A percentile compares a stretch with the other conserved stretches of the same genome.
phyloP scores from a whole-genome alignment of 2,797 vertebrate species.

The Leptodactylus fallax region DNA sequence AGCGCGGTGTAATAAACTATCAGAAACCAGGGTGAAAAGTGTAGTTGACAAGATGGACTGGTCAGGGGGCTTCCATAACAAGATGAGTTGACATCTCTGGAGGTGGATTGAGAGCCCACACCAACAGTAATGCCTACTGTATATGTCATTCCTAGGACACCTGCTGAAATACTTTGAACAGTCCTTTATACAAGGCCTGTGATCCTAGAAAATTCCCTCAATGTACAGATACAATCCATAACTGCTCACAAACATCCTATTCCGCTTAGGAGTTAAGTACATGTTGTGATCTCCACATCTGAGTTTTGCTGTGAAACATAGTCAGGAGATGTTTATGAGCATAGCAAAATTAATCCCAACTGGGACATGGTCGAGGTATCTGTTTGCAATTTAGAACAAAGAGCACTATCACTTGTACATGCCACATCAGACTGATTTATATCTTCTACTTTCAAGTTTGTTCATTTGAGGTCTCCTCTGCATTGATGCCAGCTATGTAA shows the following conservation, averaged over 20 bases:
- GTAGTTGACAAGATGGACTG: too few species aligned
- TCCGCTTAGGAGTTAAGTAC: conserved; percentile 50
- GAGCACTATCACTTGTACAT: conserved; percentile 63
- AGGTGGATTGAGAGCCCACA: too few species aligned
- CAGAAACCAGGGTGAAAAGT: too few species aligned
- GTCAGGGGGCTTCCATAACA: too few species aligned
- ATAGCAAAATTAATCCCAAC: conserved; percentile 59
- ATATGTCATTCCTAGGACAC: not conserved
- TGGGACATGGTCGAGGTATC: conserved; percentile 63
- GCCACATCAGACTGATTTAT: conserved; percentile 62
- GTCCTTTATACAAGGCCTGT: not conserved
- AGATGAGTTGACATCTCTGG: too few species aligned
- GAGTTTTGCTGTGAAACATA: conserved; percentile 54
- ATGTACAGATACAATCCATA: conserved; percentile 23
- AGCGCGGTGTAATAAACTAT: too few species aligned
- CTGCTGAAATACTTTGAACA: not conserved
- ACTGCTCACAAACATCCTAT: conserved; percentile 42
- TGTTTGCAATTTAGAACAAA: conserved; percentile 69
- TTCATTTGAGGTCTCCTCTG: conserved; percentile 56
- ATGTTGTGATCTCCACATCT: conserved; percentile 50
- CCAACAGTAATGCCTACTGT: too few species aligned
- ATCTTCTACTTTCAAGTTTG: conserved; percentile 58
- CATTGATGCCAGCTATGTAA: conserved; percentile 56
- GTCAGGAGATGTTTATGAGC: conserved; percentile 63
- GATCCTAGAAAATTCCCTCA: not conserved